Evolutionary conservation across 1,140 invertebrate species (phyloP).

Genomic region (Aphidius ervi): DNA sequence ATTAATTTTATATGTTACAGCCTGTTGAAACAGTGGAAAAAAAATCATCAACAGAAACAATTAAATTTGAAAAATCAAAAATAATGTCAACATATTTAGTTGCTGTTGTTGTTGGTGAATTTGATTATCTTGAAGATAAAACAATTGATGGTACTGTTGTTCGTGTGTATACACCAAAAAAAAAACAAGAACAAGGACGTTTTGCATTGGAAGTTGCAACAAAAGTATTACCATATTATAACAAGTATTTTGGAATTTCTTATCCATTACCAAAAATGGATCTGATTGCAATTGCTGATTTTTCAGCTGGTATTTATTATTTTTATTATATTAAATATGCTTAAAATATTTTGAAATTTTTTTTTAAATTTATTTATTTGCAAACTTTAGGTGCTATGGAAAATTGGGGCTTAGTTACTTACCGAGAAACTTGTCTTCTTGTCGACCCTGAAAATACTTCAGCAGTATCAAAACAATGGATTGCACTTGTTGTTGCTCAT

Average conservation of each 20-base stretch:
- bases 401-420: constrained; percentile 89
- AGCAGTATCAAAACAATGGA: constrained; percentile 76
- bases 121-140: constrained; percentile 83
- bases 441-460: constrained; percentile 84
- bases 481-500: constrained; percentile 83
- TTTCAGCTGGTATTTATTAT: constrained; percentile 62
- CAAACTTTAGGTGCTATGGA: constrained; percentile 72
- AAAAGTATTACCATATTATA: constrained; percentile 87
- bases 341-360: too few species aligned
- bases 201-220: constrained; percentile 87
- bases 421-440: constrained; percentile 77
- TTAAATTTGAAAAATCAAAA: constrained; percentile 82
- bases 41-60: constrained; percentile 54
- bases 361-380: neutral
- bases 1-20: constrained; percentile 33
- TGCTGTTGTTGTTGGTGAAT: constrained; percentile 90
- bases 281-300: constrained; percentile 91
- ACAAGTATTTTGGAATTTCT: constrained; percentile 89
- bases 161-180: constrained; percentile 87
- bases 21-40: constrained; percentile 63
- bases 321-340: too few species aligned
- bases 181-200: constrained; percentile 86
- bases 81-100: constrained; percentile 97
- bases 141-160: constrained; percentile 79
- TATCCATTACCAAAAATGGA: constrained; percentile 96